Base-by-base conservation (phyloP, 2,113 vertebrate genomes). In the Eidolon helvum region DNA sequence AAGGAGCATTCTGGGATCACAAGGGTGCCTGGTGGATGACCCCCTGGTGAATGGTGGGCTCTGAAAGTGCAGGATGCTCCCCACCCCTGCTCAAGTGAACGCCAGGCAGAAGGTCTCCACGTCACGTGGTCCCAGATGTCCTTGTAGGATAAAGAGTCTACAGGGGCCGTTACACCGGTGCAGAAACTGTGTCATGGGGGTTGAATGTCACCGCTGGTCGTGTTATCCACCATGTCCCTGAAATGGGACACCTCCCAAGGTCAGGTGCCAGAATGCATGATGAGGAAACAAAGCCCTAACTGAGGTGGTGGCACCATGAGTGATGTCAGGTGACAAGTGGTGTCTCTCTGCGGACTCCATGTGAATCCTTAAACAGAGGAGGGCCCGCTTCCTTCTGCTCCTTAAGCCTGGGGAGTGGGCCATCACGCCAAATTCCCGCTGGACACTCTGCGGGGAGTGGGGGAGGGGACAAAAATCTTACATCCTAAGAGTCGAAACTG, bases 401-500 rank as follows among this genome's bases (percentile, higher is more conserved):
- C n/a, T 28, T 4, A 19, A 0, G 6, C 26, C 11, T n/a, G 43
- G 55, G 0, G 4, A 12, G 1, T 16, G 11, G 21, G 53, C n/a
- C 10, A 1, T 22, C 11, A 33, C 83, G 83, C 71, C 75, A 50
- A 91, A 87, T 87, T 88, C 97, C 91, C 87, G 75, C 85, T 82
- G 65, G 94, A 84, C 83, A 94, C 63, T n/a, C 68, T 48, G 63
- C 33, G 63, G 21, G 7, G 43, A 18, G 16, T 4, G 9, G 1
- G 26, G 21, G 28, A 26, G 94, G 15, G n/a, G 14, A 91, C 78
- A 75, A 6, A 63, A 63, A 4, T n/a, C 28, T 77, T 80, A 38
- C 18, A 35, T 97, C 92, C 75, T 86, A 38, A 82, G 96, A 59
- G 87, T 79, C 80, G 90, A 38, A 90, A 59, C 75, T 40, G 87